These are phyloP conservation scores for Leptopilina boulardi DNA, from an alignment of 1,140 invertebrate genomes.

Conservation along the genomic window DNA sequence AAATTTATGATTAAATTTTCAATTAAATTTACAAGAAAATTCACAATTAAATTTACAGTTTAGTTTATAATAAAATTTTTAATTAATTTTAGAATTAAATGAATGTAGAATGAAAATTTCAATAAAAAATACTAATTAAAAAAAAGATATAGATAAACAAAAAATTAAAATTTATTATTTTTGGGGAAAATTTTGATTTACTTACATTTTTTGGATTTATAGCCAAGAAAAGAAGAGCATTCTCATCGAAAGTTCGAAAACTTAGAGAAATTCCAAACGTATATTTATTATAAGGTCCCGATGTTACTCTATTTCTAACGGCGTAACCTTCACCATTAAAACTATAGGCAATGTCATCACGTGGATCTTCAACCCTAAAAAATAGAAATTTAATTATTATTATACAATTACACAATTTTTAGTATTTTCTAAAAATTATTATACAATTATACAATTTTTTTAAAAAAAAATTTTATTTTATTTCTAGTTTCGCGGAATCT, in stretches of 20 bases:
- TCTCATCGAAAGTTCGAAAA: constrained; percentile 91
- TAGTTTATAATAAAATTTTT: too few species aligned
- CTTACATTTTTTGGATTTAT: constrained; percentile 82
- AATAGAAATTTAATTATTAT: constrained; percentile 51
- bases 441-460: not conserved
- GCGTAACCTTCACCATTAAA: constrained; percentile 90
- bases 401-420: too few species aligned
- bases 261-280: constrained; percentile 87
- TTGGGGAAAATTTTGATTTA: too few species aligned
- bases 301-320: constrained; percentile 79
- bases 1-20: too few species aligned
- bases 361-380: constrained; percentile 76
- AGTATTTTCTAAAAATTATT: too few species aligned
- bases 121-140: too few species aligned
- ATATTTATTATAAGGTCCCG: constrained; percentile 81
- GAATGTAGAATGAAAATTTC: too few species aligned
- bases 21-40: too few species aligned
- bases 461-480: not conserved
- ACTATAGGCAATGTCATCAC: constrained; percentile 77
- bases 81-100: too few species aligned
- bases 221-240: constrained; percentile 90
- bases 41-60: too few species aligned
- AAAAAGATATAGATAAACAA: too few species aligned
- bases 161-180: too few species aligned
- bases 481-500: not conserved